Base-by-base conservation (phyloP, 1,140 invertebrate genomes). In the Atopsyche davidsoni region DNA sequence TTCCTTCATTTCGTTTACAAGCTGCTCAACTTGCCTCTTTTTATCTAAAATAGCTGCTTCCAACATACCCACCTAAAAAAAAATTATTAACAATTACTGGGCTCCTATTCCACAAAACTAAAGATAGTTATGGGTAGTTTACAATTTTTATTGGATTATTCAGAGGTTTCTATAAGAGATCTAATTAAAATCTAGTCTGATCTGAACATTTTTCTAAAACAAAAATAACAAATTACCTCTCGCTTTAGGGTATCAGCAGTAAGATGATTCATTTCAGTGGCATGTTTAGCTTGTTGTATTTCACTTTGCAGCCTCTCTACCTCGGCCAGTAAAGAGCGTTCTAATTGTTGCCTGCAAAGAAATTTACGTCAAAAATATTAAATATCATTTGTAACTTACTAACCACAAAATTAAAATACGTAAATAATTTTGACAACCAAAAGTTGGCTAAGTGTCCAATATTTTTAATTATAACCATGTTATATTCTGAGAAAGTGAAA, bases 1-100 rank as follows among this genome's bases (percentile, higher is more conserved):
- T 64, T 92, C 87, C 67, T 94, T 92, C 84, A 94, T 91, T 62
- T 93, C 88, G 21, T 85, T 77, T 4, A 92, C 87, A 46, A 94
- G 69, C 55, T 83, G 77, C 59, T 92, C 89, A 16, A 92, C 84
- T 72, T 91, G 85, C 35, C 83, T 74, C 65, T 91, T 90, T 65
- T 92, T 91, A 46, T 91, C 86, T 46, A 83, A 79, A 63, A 91
- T 91, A 0, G 85, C 83, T 34, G 78, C 76, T 67, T 91, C 87
- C 56, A 91, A 69, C 50, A 79, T 78, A 16, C 82, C 75, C 2
- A 89, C 79, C 78, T 85, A 35, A 4, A 55, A 55, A 19, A n/a
- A 49, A 32, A 53, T 36, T 48, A 28, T n/a, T 32, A 24, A 56
- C 41, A 52, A 52, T n/a, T n/a, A n/a, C n/a, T n/a, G 4, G 11